Evolutionary conservation across 2,797 vertebrate genomes (phyloP).

Genomic region (Prunella strophiata): DNA sequence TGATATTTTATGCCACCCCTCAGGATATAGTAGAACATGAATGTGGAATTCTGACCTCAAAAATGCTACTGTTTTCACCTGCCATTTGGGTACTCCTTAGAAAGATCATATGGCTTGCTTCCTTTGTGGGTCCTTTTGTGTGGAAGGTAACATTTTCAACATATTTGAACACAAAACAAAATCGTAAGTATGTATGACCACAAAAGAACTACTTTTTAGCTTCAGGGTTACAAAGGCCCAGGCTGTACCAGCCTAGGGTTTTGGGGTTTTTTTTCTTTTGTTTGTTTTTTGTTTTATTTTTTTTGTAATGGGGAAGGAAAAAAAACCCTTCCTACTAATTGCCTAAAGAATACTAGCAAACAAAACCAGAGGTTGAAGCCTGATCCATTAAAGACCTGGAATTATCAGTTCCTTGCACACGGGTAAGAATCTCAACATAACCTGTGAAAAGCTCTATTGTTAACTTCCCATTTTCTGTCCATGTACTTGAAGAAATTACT

Average conservation of each 20-base stretch:
- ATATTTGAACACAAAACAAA: not conserved
- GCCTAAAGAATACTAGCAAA: not conserved
- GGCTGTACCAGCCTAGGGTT: not conserved
- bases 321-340: not conserved
- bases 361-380: not conserved
- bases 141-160: not conserved
- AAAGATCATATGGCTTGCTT: not conserved
- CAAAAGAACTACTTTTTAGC: not conserved
- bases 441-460: not conserved
- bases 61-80: not conserved
- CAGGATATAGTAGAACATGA: rapidly evolving
- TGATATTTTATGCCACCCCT: not conserved
- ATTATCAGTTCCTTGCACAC: not conserved
- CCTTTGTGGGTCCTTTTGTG: not conserved
- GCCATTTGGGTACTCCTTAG: not conserved
- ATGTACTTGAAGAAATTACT: not conserved
- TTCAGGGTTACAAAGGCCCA: not conserved
- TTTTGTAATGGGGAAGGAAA: not conserved
- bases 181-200: not conserved
- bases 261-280: too few species aligned
- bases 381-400: not conserved
- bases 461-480: not conserved
- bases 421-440: not conserved
- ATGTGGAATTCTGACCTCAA: not conserved
- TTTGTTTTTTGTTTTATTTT: not conserved